Evolutionary conservation across 1,140 invertebrate species (phyloP).

Genomic region (Thaumatotibia leucotreta): DNA sequence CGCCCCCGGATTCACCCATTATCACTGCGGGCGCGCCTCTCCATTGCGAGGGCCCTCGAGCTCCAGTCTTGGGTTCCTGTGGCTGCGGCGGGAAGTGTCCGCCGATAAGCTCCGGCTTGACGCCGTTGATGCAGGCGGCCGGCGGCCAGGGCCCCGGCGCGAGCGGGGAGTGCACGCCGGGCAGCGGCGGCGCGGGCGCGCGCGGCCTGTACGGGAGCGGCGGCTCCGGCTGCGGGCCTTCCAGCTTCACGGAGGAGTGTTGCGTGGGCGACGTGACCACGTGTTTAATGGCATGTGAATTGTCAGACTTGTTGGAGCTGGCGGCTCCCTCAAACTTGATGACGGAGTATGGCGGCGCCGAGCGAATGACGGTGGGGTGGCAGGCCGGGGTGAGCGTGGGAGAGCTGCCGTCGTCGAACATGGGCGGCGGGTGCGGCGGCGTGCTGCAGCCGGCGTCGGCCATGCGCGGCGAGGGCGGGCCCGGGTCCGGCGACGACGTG

Average conservation of each 20-base stretch:
- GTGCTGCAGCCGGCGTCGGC: constrained; percentile 75
- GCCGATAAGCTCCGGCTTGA: constrained; percentile 87
- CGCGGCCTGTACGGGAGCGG: constrained; percentile 60
- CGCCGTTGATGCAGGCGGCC: constrained; percentile 82
- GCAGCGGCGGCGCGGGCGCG: constrained; percentile 44
- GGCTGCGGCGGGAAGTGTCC: constrained; percentile 79
- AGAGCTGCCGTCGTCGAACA: constrained; percentile 73
- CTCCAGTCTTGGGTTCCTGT: constrained; percentile 78
- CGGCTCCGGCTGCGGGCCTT: constrained; percentile 48
- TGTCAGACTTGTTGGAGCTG: constrained; percentile 5
- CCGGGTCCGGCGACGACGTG: constrained; percentile 90
- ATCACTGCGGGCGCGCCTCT: constrained; percentile 90
- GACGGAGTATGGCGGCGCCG: constrained; percentile 69
- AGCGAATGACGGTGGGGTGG: constrained; percentile 76
- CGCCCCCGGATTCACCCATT: constrained; percentile 93
- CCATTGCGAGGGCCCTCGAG: constrained; percentile 77
- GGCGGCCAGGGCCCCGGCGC: constrained; percentile 78
- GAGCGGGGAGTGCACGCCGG: constrained; percentile 55
- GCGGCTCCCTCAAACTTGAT: constrained; percentile 73
- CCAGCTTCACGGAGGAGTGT: constrained; percentile 54
- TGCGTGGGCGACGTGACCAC: constrained; percentile 41
- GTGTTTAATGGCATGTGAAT: constrained; percentile 31
- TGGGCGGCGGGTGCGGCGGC: constrained; percentile 72
- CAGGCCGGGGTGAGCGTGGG: constrained; percentile 68
- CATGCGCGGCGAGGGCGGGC: constrained; percentile 86